A percentile compares a stretch with the other conserved stretches of the same genome.
Conservation (phyloP, 2,113 vertebrate genomes). For the Carettochelys insculpta region DNA sequence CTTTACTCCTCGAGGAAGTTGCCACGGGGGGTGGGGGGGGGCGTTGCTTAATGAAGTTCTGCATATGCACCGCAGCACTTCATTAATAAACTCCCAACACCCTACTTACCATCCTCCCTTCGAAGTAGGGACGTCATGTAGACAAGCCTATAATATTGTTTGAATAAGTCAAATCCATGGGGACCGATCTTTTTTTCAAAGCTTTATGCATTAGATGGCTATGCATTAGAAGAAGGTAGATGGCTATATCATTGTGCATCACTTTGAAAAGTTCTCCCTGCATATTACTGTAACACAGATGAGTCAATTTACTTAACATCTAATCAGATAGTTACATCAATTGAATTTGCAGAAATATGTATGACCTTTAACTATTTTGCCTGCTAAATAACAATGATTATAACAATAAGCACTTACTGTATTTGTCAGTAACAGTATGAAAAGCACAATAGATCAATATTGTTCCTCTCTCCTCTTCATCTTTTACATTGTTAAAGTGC, state of each 20-base stretch:
- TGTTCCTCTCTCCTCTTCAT: neutral
- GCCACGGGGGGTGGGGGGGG: no score
- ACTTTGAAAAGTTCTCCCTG: neutral
- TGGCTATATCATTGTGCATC: no score
- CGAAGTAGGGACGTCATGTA: no score
- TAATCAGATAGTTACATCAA: neutral
- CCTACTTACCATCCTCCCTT: no score
- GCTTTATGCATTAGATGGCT: conserved; percentile 14
- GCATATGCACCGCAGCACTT: no score
- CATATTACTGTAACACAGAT: neutral
- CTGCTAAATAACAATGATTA: neutral
- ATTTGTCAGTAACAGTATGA: neutral
- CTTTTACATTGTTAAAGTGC: neutral
- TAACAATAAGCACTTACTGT: neutral
- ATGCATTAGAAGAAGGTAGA: no score
- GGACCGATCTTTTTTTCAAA: conserved; percentile 31
- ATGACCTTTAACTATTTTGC: neutral
- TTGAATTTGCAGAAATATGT: neutral
- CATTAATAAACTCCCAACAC: no score
- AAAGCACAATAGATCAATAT: neutral
- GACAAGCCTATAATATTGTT: no score
- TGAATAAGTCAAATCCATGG: neutral
- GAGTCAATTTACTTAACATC: neutral
- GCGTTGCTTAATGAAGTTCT: no score
- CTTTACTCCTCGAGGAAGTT: no score